Conservation (phyloP, 2,113 vertebrate species). For the Vireo altiloquus region DNA sequence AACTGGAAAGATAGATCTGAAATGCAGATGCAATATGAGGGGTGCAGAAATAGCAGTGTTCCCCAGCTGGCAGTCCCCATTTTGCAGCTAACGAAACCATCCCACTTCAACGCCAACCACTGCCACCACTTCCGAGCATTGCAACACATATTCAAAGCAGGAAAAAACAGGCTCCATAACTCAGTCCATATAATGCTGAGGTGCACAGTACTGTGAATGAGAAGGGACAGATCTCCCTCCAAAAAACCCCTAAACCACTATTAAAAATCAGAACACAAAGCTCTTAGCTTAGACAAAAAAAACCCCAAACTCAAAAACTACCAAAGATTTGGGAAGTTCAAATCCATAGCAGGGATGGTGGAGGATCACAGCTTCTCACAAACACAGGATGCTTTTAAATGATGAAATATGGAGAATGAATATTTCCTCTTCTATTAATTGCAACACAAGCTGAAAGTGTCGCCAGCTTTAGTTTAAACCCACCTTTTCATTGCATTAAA, state of each 20-base stretch:
- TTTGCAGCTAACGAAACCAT: constrained; percentile 1
- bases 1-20: not conserved
- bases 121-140: constrained; percentile 38
- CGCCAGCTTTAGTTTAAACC: not conserved
- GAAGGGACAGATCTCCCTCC: not conserved
- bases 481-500: not conserved
- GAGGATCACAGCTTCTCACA: constrained; percentile 22
- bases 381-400: constrained; percentile 47
- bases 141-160: constrained; percentile 2
- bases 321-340: not conserved
- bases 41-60: not conserved
- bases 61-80: not conserved
- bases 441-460: not conserved
- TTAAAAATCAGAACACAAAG: not conserved
- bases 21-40: rapidly evolving
- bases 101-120: not conserved
- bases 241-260: not conserved
- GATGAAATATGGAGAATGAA: constrained; percentile 42
- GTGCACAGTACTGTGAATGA: not conserved
- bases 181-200: not conserved
- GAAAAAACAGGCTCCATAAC: constrained; percentile 9
- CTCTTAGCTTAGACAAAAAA: not conserved
- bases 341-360: not conserved
- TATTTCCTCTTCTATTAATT: constrained; percentile 53
- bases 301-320: not conserved